Base-by-base conservation (phyloP, 2,888 invertebrate genomes). In the Prosapia bicincta region DNA sequence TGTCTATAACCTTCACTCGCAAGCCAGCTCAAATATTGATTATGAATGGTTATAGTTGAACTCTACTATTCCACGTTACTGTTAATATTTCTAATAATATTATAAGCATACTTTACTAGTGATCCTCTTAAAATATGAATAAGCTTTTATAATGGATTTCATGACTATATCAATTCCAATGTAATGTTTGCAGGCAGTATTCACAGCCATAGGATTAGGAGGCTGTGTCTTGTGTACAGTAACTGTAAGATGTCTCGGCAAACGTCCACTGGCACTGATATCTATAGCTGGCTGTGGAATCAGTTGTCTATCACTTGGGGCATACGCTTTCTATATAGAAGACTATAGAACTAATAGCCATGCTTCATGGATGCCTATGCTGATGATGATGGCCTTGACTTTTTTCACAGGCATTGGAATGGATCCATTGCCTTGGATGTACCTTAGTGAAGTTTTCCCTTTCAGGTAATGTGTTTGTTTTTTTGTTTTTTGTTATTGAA, bases 391-490 rank as follows among this genome's bases (percentile, higher is more conserved):
- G 69, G 76, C 83, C 0, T 81, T 88, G 68, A 84, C 85, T 0
- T 80, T 86, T 6, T 86, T 86, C 78, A 85, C 84, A 72, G 86
- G 85, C 26, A 77, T 82, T 25, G 84, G 84, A 5, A 80, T 84
- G 1, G 83, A 85, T 6, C 86, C 86, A 10, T 83, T 88, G 13
- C 87, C 88, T 0, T 89, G 89, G 88, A 86, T 88, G 77, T 80
- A 89, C 28, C 84, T 89, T 15, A 88, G 88, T 78, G 89, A 89
- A 83, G 86, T 89, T 6, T 89, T 89, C 79, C 88, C 88, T 0
- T 88, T 88, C 80, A 87, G 87, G 88, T 88, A 81, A 83, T n/a
- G n/a, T n/a, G n/a, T n/a, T n/a, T n/a, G n/a, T n/a, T n/a, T n/a
- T n/a, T n/a, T n/a, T n/a, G n/a, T n/a, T n/a, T n/a, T n/a, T n/a